Conservation (phyloP, 1,140 invertebrate species). For the Lysiphlebus fabarum region DNA sequence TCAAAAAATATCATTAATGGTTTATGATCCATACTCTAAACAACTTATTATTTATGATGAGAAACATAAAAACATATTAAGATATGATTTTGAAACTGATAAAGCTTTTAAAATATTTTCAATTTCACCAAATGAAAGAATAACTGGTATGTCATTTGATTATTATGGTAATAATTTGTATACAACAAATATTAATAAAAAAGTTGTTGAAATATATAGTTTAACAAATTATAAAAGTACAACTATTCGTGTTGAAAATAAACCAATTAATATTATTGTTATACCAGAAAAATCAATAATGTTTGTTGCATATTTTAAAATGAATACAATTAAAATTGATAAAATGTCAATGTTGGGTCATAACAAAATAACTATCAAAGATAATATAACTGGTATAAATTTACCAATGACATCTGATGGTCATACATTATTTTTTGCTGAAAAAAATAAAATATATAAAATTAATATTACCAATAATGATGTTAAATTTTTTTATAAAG, state of each 20-base stretch:
- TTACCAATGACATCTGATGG: no score
- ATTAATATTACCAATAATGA: no score
- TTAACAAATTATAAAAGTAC: slow-evolving; percentile 58
- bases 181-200: slow-evolving; percentile 59
- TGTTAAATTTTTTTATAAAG: no score
- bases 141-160: slow-evolving; percentile 68
- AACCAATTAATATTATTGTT: slow-evolving; percentile 63
- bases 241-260: slow-evolving; percentile 52
- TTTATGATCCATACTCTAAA: slow-evolving; percentile 45
- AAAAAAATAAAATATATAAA: no score
- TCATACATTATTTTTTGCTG: no score
- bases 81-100: slow-evolving; percentile 44
- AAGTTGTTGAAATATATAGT: slow-evolving; percentile 60
- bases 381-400: no score
- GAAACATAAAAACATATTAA: slow-evolving; percentile 31
- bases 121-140: slow-evolving; percentile 50
- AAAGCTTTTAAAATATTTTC: slow-evolving; percentile 44
- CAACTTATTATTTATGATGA: slow-evolving; percentile 31
- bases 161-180: slow-evolving; percentile 66
- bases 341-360: slow-evolving; percentile 62
- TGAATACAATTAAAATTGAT: slow-evolving; percentile 58
- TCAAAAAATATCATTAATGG: slow-evolving; percentile 32
- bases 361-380: no score
- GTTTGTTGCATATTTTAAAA: slow-evolving; percentile 60
- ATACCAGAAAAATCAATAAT: slow-evolving; percentile 65